These are phyloP conservation scores for Allacma fusca DNA, from an alignment of 2,888 invertebrate genomes.

Conservation along the genomic window DNA sequence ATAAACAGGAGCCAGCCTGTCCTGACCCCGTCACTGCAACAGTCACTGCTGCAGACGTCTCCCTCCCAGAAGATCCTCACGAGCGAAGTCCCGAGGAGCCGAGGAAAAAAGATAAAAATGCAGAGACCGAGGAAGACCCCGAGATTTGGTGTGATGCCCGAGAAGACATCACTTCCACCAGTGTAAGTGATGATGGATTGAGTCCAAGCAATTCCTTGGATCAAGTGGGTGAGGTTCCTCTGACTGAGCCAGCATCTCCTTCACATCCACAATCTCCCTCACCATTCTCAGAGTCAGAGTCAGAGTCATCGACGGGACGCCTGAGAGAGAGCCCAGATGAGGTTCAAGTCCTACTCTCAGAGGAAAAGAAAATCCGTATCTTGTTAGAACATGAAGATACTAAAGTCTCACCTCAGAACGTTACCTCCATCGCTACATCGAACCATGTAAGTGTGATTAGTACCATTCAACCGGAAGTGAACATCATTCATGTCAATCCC, in stretches of 20 bases:
- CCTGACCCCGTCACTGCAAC: too few relatives aligned
- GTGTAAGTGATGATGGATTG: conserved; percentile 22
- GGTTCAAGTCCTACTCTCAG: too few relatives aligned
- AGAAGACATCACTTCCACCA: conserved; percentile 16
- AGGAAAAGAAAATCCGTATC: too few relatives aligned
- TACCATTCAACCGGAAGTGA: background rate
- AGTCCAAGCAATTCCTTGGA: conserved; percentile 3
- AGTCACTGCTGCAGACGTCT: background rate
- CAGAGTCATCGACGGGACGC: too few relatives aligned
- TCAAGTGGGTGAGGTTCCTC: background rate
- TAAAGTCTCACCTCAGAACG: too few relatives aligned
- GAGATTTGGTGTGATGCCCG: conserved; percentile 44
- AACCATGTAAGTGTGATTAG: background rate
- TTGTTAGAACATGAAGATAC: too few relatives aligned
- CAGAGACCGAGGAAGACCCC: conserved; percentile 14
- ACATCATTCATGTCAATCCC: conserved; percentile 13
- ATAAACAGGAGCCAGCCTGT: too few relatives aligned
- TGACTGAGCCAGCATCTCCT: too few relatives aligned
- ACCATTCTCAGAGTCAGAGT: too few relatives aligned
- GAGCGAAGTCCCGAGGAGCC: too few relatives aligned
- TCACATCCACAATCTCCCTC: background rate
- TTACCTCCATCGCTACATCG: background rate
- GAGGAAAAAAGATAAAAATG: conserved; percentile 5
- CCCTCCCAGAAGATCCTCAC: background rate
- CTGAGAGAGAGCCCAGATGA: too few relatives aligned